Evolutionary conservation across 2,113 vertebrate genomes (phyloP).

Genomic region (Peucedramus taeniatus): DNA sequence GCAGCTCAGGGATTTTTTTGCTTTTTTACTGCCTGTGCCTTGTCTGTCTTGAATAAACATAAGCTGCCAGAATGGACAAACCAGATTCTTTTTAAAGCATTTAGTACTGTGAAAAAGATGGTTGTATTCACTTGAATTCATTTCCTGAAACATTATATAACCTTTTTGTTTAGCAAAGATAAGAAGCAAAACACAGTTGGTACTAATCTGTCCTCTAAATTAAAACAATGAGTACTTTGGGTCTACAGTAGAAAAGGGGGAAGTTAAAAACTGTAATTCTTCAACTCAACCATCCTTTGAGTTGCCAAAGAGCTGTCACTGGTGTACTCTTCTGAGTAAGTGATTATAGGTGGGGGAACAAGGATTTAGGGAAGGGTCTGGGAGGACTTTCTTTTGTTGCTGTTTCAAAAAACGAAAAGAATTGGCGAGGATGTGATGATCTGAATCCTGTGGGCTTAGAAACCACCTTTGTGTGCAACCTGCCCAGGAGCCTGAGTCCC

Average conservation of each 20-base stretch:
- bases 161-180: constrained; percentile 35
- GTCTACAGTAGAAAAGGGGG: neutral
- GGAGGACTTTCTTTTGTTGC: neutral
- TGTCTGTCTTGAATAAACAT: neutral
- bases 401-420: neutral
- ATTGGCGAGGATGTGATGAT: neutral
- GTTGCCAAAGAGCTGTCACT: neutral
- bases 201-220: neutral
- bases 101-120: neutral
- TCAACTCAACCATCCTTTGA: neutral
- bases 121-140: neutral
- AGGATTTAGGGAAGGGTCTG: neutral
- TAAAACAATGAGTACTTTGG: constrained; percentile 5
- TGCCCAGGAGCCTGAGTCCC: neutral
- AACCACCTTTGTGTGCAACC: neutral
- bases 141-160: constrained; percentile 38
- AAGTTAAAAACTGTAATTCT: neutral
- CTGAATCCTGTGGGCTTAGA: neutral
- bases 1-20: neutral
- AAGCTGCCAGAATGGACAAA: neutral
- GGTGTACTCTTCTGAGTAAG: neutral
- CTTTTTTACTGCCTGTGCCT: neutral
- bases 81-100: neutral
- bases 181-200: constrained; percentile 13
- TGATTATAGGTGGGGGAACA: neutral